These are phyloP conservation scores for Sabatieria punctata DNA, from an alignment of 2,888 invertebrate species.

Conservation along the genomic window DNA sequence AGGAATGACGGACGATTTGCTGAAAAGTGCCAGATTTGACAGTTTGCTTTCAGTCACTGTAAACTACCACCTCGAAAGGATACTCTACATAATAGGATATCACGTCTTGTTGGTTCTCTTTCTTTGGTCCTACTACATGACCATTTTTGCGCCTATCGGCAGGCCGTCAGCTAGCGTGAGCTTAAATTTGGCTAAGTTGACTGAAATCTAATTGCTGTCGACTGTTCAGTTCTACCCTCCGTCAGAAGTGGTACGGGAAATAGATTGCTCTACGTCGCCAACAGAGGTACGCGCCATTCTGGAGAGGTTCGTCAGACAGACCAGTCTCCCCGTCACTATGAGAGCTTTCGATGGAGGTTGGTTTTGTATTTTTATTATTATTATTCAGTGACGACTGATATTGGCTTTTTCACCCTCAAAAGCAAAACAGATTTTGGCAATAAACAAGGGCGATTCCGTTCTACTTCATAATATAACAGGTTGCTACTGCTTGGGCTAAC, in stretches of 20 bases:
- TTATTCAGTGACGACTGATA: too few relatives aligned
- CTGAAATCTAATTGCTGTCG: too few relatives aligned
- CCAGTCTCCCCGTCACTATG: conserved; percentile 56
- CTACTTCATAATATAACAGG: too few relatives aligned
- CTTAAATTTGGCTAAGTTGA: conserved; percentile 7
- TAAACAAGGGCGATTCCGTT: too few relatives aligned
- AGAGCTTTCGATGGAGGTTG: conserved; percentile 52
- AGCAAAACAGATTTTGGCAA: too few relatives aligned
- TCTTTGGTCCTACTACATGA: conserved; percentile 85
- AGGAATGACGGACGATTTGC: too few relatives aligned
- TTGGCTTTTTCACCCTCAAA: too few relatives aligned
- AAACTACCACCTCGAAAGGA: conserved; percentile 15
- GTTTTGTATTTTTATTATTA: too few relatives aligned
- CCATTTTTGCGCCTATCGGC: conserved; percentile 68
- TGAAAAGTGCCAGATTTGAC: too few relatives aligned
- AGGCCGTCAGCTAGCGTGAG: conserved; percentile 53
- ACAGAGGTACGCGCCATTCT: conserved; percentile 60
- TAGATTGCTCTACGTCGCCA: conserved; percentile 62
- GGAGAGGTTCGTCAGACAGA: conserved; percentile 57
- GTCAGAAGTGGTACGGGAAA: conserved; percentile 54
- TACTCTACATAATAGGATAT: conserved; percentile 66
- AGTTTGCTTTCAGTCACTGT: conserved; percentile 13
- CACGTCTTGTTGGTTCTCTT: conserved; percentile 74
- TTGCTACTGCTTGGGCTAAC: too few relatives aligned
- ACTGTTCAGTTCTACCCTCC: conserved; percentile 52